Evolutionary conservation across 2,888 invertebrate species (phyloP).

Genomic region (Hololepta plana): DNA sequence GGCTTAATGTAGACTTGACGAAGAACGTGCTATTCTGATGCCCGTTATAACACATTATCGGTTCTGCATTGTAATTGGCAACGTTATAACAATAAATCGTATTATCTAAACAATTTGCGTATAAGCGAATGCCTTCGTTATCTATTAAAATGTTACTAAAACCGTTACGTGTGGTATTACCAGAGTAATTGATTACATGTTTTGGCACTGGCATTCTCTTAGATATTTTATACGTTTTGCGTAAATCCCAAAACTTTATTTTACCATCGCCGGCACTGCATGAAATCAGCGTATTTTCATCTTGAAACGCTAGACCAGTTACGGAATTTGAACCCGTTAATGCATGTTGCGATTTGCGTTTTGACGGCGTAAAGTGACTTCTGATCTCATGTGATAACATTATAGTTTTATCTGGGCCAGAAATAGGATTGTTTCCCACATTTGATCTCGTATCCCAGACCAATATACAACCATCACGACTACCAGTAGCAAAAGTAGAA

Average conservation of each 20-base stretch:
- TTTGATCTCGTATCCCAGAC: conserved; percentile 63
- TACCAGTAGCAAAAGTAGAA: conserved; percentile 64
- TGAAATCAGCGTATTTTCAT: conserved; percentile 59
- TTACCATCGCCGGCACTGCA: conserved; percentile 76
- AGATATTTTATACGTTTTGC: conserved; percentile 57
- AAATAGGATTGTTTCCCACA: too few species aligned
- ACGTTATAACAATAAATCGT: conserved; percentile 74
- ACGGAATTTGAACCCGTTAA: conserved; percentile 49
- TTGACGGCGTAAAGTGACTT: too few species aligned
- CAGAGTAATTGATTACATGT: conserved; percentile 53
- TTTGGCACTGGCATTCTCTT: conserved; percentile 54
- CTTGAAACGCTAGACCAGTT: conserved; percentile 69
- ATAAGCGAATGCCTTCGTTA: conserved; percentile 46
- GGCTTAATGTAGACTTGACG: conserved; percentile 65
- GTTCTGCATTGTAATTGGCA: conserved; percentile 43
- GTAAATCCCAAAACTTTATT: conserved; percentile 72
- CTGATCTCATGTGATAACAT: too few species aligned
- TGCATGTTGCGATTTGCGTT: too few species aligned
- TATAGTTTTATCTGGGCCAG: too few species aligned
- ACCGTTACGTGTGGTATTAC: conserved; percentile 49
- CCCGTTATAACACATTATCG: conserved; percentile 48
- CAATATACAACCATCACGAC: conserved; percentile 71
- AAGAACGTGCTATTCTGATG: conserved; percentile 69
- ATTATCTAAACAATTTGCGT: conserved; percentile 77
- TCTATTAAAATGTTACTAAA: conserved; percentile 66